Percentiles rank a stretch among this genome's conserved stretches.
phyloP scores from a whole-genome alignment of 2,888 invertebrate species.

The Boloria selene region DNA sequence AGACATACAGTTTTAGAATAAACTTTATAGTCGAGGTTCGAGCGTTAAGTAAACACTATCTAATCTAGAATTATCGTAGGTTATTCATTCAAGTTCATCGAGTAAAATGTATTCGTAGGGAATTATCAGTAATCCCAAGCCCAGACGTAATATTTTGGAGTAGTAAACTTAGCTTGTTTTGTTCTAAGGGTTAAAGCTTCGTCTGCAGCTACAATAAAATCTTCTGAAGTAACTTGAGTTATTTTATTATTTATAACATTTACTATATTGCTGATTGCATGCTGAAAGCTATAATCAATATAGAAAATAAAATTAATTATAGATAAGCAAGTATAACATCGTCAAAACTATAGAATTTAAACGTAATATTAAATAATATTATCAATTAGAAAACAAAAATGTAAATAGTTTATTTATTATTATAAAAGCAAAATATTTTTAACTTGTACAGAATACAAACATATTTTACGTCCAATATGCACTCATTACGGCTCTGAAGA shows the following conservation, averaged over 20 bases:
- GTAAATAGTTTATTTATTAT: too few species aligned
- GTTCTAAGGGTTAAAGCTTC: conserved; percentile 9
- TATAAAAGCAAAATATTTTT: too few species aligned
- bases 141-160: conserved; percentile 30
- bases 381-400: too few species aligned
- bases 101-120: conserved; percentile 23
- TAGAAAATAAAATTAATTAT: too few species aligned
- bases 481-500: too few species aligned
- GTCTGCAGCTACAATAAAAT: conserved; percentile 19
- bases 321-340: too few species aligned
- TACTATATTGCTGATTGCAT: neutral
- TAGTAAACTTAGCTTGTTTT: conserved; percentile 23
- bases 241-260: conserved; percentile 7
- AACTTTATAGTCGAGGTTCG: conserved; percentile 18
- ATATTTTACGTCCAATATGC: too few species aligned
- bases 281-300: neutral
- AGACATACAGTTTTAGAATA: conserved; percentile 27
- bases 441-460: too few species aligned
- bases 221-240: neutral
- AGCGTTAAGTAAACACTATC: conserved; percentile 18
- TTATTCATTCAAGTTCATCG: conserved; percentile 26
- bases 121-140: conserved; percentile 18
- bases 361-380: too few species aligned
- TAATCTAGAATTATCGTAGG: conserved; percentile 29
- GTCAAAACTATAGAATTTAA: too few species aligned